phyloP scores from a whole-genome alignment of 1,140 invertebrate species.

The Bactericera cockerelli region DNA sequence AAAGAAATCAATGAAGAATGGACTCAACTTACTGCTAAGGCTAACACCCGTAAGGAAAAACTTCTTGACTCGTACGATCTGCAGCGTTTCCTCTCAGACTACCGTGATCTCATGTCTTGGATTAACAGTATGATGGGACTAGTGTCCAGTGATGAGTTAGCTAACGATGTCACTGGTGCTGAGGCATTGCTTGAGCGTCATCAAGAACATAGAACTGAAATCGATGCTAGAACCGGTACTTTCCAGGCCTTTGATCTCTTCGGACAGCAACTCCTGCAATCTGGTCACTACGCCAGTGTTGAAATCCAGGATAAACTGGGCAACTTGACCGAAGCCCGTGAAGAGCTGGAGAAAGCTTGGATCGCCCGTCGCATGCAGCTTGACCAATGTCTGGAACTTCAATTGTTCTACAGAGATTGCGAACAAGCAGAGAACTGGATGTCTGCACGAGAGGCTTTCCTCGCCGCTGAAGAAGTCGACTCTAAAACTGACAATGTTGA shows the following conservation, averaged over 20 bases:
- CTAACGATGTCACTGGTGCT: constrained; percentile 97
- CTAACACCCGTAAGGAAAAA: constrained; percentile 93
- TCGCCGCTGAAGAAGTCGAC: constrained; percentile 75
- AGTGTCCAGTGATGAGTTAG: constrained; percentile 95
- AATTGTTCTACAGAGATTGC: constrained; percentile 88
- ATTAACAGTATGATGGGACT: constrained; percentile 97
- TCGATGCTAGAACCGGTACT: constrained; percentile 91
- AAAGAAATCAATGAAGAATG: constrained; percentile 97
- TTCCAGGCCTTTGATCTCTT: constrained; percentile 97
- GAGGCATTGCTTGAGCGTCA: constrained; percentile 96
- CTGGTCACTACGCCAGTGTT: constrained; percentile 88
- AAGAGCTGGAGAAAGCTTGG: constrained; percentile 92
- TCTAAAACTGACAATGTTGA: constrained; percentile 88
- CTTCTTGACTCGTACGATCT: constrained; percentile 94
- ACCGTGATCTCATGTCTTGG: constrained; percentile 96
- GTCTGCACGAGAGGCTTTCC: constrained; percentile 92
- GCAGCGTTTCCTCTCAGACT: constrained; percentile 93
- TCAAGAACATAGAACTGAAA: constrained; percentile 97
- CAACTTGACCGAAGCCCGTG: constrained; percentile 74
- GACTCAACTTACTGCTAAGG: constrained; percentile 88
- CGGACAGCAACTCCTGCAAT: constrained; percentile 88
- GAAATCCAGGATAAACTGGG: constrained; percentile 93
- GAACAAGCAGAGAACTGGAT: constrained; percentile 99
- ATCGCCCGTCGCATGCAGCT: constrained; percentile 81
- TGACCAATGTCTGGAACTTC: constrained; percentile 94